These are phyloP conservation scores for Channa maculata DNA, from an alignment of 2,113 vertebrate genomes.

Conservation along the genomic window DNA sequence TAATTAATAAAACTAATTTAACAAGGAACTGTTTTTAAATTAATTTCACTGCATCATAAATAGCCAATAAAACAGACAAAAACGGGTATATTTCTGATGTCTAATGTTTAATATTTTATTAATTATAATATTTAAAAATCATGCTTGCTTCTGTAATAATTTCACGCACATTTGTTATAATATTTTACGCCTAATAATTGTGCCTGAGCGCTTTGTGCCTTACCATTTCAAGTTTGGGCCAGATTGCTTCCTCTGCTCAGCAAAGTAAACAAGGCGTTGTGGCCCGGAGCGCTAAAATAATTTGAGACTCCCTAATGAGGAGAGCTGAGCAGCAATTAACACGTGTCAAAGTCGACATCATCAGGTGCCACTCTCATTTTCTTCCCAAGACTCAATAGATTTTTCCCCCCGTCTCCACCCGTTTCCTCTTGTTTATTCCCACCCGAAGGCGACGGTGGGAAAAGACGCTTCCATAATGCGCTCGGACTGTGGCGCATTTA, in stretches of 20 bases:
- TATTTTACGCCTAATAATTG: background rate
- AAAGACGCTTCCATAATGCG: constrained; percentile 85
- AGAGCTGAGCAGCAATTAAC: constrained; percentile 97
- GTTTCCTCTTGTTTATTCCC: constrained; percentile 73
- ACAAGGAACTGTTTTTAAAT: background rate
- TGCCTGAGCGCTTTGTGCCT: background rate
- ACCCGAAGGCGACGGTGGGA: constrained; percentile 84
- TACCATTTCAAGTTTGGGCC: constrained; percentile 44
- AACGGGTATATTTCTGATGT: background rate
- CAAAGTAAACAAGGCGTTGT: constrained; percentile 70
- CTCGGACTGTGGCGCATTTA: constrained; percentile 87
- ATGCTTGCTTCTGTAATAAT: background rate
- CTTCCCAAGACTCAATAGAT: constrained; percentile 90
- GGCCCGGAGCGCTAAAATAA: constrained; percentile 88
- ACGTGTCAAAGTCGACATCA: constrained; percentile 96
- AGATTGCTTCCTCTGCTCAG: constrained; percentile 44
- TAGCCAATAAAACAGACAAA: background rate
- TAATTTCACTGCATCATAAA: background rate
- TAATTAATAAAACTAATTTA: constrained; percentile 4
- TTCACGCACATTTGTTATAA: background rate
- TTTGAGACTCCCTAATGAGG: constrained; percentile 95
- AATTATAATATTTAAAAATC: background rate
- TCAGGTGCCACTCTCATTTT: constrained; percentile 97
- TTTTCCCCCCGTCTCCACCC: constrained; percentile 52
- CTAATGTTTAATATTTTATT: background rate